Evolutionary conservation across 2,888 invertebrate genomes (phyloP), one percentile per base, ranked within the genome.

Genomic region (Oscheius sp.): DNA sequence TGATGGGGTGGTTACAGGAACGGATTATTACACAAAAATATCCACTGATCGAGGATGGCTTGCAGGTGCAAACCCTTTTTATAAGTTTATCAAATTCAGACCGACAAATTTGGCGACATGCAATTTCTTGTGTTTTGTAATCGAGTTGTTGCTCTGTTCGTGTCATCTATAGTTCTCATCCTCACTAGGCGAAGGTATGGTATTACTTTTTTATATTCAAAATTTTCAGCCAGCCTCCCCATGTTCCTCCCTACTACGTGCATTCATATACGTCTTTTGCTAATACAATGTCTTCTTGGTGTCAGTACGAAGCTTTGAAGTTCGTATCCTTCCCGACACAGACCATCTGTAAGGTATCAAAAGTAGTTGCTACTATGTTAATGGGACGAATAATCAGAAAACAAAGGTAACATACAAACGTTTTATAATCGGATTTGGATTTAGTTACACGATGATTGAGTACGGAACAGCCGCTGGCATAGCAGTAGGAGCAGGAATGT

Each of bases 231-330:
- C 90, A 91, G 70, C 90, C 91, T 0, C 89, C 91, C 17, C 92
- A 93, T 83, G 90, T 91, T 26, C 92, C 93, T 63, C 96, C 98
- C 0, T 89, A 95, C 12, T 95, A 94, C 88, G 93, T 94, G 88
- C 97, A 95, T 88, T 92, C 93, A 0, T 97, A 92, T 89, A 94
- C 95, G 86, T 94, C 96, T 2, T 91, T 98, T 83, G 94, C 95
- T 17, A 98, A 98, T 87, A 93, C 97, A 75, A 91, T 98, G 90
- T 95, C 95, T 86, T 95, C 95, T 54, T 99, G 97, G 97, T 97
- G 95, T 88, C 98, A 99, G 88, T 98, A 99, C 87, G 98, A 98
- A 88, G 97, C 97, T 24, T 89, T 99, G 50, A 97, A 97, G 87
- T 99, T 92, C 87, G 94, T 98, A 83, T 95, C 93, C 86, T 98